A percentile compares a stretch with the other conserved stretches of the same genome.
Evolutionary conservation across 1,140 invertebrate species (phyloP).

Genomic region (Saccostrea echinata): DNA sequence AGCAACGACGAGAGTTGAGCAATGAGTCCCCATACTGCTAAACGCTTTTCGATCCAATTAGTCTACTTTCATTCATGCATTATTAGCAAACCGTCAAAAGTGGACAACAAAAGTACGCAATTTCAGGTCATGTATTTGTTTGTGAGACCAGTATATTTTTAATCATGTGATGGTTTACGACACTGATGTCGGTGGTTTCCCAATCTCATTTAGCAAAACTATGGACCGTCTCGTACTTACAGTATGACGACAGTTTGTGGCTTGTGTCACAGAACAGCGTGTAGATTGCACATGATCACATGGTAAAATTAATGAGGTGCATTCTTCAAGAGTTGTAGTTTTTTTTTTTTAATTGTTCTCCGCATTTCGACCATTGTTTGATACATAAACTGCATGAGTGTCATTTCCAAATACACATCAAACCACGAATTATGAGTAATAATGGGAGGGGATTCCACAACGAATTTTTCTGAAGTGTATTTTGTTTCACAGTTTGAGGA

Average conservation of each 20-base stretch:
- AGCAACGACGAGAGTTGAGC: background rate
- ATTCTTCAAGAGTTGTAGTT: background rate
- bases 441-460: no score
- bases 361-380: no score
- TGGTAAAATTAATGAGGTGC: background rate
- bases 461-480: no score
- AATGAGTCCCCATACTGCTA: background rate
- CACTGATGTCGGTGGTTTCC: background rate
- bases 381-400: no score
- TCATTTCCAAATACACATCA: no score
- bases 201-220: background rate
- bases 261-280: background rate
- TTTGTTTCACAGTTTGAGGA: no score
- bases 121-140: background rate
- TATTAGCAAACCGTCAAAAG: background rate
- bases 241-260: background rate
- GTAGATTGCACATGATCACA: background rate
- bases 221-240: background rate
- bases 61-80: conserved; percentile 2
- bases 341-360: no score
- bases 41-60: background rate
- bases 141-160: background rate
- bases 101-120: background rate
- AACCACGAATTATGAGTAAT: no score
- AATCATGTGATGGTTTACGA: background rate